Evolutionary conservation across 2,888 invertebrate genomes (phyloP), one percentile per base, ranked within the genome.

Genomic region (Hartigia nigra): DNA sequence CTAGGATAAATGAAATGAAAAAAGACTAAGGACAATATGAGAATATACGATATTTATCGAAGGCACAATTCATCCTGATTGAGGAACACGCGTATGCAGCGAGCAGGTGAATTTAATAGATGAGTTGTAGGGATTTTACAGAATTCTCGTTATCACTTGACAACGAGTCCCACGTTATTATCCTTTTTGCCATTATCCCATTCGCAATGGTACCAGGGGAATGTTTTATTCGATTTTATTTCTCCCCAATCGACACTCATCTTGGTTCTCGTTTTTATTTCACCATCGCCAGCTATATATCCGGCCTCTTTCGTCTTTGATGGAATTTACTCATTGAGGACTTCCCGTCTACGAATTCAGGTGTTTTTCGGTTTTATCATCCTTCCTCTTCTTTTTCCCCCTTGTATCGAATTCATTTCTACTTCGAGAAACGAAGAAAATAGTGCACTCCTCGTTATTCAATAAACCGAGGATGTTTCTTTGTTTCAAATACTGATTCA

Each of bases 181-280:
- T 78, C 77, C 75, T 70, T 69, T 74, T 78, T 35, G 69, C 77
- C 77, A 75, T 78, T 78, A 78, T 37, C 75, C 75, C 70, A 37
- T 37, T 72, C 31, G 32, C 72, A 31, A 12, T 34, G 32, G 5
- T 34, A 34, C 72, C 32, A 34, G 32, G 72, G 72, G 39, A 37
- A 72, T 37, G 75, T 76, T 37, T 75, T 74, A 69, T 75, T 78
- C 69, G 69, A 75, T 75, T 75, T 36, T 31, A 75, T 70, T 35
- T 75, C 12, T 36, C 14, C 74, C 34, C n/a, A 36, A 37, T 70
- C 23, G 14, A 70, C 31, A 76, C 69, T 72, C 72, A 31, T 36
- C 70, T 76, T 39, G n/a, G n/a, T 35, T 74, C 35, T 78, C 55
- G 74, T 35, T 55, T 55, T 39, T 37, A 31, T 23, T 74, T 70